These are phyloP conservation scores for Oceanodroma leucorhoa DNA, from an alignment of 2,797 vertebrate genomes.

Conservation along the genomic window DNA sequence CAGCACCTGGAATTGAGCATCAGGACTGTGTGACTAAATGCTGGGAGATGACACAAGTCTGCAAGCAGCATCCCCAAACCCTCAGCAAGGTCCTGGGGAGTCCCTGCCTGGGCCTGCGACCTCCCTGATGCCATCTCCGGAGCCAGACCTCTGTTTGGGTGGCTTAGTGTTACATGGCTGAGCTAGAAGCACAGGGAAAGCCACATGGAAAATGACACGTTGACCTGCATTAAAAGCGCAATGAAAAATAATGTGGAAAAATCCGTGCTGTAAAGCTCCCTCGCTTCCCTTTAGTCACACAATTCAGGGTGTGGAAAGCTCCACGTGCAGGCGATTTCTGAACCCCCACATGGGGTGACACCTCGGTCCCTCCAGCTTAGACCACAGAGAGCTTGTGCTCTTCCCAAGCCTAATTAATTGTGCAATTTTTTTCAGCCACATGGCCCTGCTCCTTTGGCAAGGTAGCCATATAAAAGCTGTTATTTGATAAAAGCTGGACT, in stretches of 20 bases:
- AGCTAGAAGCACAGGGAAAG: neutral
- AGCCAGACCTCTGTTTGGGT: neutral
- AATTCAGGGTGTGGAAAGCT: neutral
- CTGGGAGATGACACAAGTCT: neutral
- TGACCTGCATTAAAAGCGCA: neutral
- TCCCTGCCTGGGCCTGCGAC: neutral
- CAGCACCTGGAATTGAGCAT: neutral
- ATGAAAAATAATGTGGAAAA: neutral
- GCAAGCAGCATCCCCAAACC: neutral
- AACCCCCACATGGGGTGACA: neutral
- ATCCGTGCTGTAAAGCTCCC: neutral
- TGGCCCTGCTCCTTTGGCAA: neutral
- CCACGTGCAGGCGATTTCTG: neutral
- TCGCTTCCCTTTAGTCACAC: neutral
- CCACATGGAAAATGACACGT: neutral
- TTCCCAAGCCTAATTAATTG: neutral
- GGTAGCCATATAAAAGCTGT: neutral
- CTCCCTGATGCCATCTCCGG: neutral
- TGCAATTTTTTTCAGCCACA: neutral
- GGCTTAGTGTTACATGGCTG: neutral
- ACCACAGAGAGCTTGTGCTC: neutral
- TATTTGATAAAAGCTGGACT: neutral
- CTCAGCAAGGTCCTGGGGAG: neutral
- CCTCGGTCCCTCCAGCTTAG: neutral
- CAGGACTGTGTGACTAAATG: rapidly evolving